Conservation (phyloP, 2,888 invertebrate genomes). For the Pyrocoelia pectoralis region DNA sequence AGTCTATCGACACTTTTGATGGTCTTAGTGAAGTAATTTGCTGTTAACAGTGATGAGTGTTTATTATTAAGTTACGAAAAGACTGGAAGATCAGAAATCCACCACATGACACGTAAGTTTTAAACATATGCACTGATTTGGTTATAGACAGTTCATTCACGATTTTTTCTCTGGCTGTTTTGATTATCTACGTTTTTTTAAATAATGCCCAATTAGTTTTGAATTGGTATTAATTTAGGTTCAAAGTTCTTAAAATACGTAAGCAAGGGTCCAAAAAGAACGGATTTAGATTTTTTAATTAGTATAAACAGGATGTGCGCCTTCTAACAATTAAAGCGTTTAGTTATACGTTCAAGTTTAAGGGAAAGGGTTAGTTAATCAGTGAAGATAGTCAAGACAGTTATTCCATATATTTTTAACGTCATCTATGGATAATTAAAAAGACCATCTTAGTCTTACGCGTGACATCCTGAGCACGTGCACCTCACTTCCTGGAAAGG, state of each 20-base stretch:
- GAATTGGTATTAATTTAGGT: neutral
- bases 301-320: slow-evolving; percentile 36
- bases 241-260: slow-evolving; percentile 6
- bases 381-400: slow-evolving; percentile 13
- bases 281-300: slow-evolving; percentile 9
- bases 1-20: slow-evolving; percentile 30
- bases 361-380: slow-evolving; percentile 37
- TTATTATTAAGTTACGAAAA: slow-evolving; percentile 16
- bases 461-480: slow-evolving; percentile 57
- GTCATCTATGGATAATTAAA: slow-evolving; percentile 29
- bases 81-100: slow-evolving; percentile 29
- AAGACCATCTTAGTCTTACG: slow-evolving; percentile 38
- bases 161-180: slow-evolving; percentile 17
- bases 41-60: slow-evolving; percentile 25
- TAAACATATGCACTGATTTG: slow-evolving; percentile 19
- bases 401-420: slow-evolving; percentile 15
- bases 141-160: slow-evolving; percentile 27
- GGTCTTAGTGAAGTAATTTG: slow-evolving; percentile 17
- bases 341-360: slow-evolving; percentile 19
- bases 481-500: slow-evolving; percentile 57
- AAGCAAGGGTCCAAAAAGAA: neutral
- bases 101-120: slow-evolving; percentile 32
- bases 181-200: no score
- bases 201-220: slow-evolving; percentile 20
- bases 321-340: slow-evolving; percentile 33